Evolutionary conservation across 2,797 vertebrate species (phyloP).

Genomic region (Acipenser ruthenus): DNA sequence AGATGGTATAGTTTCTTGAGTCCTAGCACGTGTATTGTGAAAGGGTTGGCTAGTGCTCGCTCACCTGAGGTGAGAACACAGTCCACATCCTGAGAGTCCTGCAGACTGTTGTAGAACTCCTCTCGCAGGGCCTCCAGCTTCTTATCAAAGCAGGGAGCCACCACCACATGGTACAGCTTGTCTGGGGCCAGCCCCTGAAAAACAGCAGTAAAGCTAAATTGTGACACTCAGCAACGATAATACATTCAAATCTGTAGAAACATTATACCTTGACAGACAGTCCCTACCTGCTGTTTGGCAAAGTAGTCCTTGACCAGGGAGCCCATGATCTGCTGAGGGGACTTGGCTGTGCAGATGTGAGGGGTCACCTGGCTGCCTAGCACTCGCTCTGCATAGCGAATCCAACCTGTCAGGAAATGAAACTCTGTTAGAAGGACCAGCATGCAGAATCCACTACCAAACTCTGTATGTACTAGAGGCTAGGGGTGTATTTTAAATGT

Average conservation of each 20-base stretch:
- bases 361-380: conserved; percentile 82
- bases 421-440: no score
- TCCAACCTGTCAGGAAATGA: conserved; percentile 69
- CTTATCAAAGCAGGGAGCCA: conserved; percentile 93
- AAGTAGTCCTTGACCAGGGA: conserved; percentile 90
- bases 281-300: conserved; percentile 74
- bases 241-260: no score
- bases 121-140: conserved; percentile 87
- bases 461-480: no score
- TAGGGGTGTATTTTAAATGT: no score
- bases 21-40: no score
- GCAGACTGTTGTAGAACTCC: conserved; percentile 69
- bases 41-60: not conserved
- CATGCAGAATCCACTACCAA: no score
- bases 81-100: conserved; percentile 76
- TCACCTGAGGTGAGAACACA: conserved; percentile 92
- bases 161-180: conserved; percentile 81
- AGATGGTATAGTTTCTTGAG: no score
- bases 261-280: not conserved
- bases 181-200: conserved; percentile 80
- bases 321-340: conserved; percentile 95
- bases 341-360: conserved; percentile 88
- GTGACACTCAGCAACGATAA: not conserved
- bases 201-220: not conserved
- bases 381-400: conserved; percentile 84